These are phyloP conservation scores for Bathybates hornii DNA, from an alignment of 2,113 vertebrate genomes.

Conservation along the genomic window DNA sequence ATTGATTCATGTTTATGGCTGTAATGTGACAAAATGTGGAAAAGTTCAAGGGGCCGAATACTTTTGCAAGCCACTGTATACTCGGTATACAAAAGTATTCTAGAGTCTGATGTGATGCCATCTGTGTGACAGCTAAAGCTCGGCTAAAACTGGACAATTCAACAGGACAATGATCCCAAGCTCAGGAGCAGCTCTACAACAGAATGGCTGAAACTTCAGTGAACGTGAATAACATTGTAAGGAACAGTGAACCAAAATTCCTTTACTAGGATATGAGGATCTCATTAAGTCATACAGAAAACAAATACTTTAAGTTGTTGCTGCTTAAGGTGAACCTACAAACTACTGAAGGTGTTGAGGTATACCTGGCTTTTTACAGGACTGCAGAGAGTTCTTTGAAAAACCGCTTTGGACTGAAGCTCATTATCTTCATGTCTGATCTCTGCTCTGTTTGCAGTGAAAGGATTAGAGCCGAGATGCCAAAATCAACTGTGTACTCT, in stretches of 20 bases:
- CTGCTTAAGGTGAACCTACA: neutral
- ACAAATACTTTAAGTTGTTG: neutral
- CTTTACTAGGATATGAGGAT: neutral
- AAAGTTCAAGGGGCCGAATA: neutral
- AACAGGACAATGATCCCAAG: neutral
- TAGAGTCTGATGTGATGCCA: neutral
- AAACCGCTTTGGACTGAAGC: neutral
- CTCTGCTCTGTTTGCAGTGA: neutral
- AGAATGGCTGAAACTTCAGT: neutral
- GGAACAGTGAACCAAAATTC: neutral
- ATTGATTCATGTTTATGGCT: no score
- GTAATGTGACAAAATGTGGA: no score
- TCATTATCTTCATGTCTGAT: neutral
- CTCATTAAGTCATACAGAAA: neutral
- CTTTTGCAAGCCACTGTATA: neutral
- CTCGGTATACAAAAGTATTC: neutral
- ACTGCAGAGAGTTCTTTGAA: neutral
- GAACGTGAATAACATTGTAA: neutral
- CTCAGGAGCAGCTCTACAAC: neutral
- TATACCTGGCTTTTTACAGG: neutral
- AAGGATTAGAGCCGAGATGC: neutral
- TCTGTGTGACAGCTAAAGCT: neutral
- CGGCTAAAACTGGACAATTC: neutral
- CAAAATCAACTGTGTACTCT: constrained; percentile 7
- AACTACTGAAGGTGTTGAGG: neutral